Conservation (phyloP, 2,888 invertebrate genomes). For the Cataglyphis rosenhaueri region DNA sequence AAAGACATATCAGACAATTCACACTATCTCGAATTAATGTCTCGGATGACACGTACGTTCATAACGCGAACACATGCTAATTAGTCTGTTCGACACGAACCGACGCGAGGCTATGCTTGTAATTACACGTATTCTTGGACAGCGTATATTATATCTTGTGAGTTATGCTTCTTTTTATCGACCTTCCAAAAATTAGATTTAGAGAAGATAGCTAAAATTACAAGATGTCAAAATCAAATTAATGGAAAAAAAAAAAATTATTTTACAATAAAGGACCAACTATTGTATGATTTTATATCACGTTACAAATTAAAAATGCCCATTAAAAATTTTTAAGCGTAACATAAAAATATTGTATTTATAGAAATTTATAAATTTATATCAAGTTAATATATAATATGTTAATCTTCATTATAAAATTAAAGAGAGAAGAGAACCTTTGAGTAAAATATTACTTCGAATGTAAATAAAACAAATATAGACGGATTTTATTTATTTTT, state of each 20-base stretch:
- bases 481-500: not conserved
- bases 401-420: conserved; percentile 7
- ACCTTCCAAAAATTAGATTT: not conserved
- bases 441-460: not conserved
- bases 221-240: not conserved
- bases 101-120: conserved; percentile 59
- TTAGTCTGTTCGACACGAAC: conserved; percentile 70
- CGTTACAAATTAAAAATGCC: not conserved
- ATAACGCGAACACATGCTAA: conserved; percentile 68
- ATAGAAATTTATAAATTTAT: not conserved
- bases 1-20: conserved; percentile 51
- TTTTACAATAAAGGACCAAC: not conserved
- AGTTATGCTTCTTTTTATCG: conserved; percentile 29
- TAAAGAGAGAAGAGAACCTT: not conserved
- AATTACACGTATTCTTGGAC: conserved; percentile 61
- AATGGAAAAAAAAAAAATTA: not conserved
- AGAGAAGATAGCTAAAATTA: not conserved
- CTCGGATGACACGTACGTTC: conserved; percentile 53
- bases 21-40: conserved; percentile 55
- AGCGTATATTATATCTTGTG: conserved; percentile 32
- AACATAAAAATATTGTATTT: not conserved
- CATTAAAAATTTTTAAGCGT: not conserved
- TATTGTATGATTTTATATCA: not conserved
- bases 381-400: not conserved
- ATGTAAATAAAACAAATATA: not conserved